These are phyloP conservation scores for Hedychridium roseum DNA, from an alignment of 2,888 invertebrate species.

Conservation along the genomic window DNA sequence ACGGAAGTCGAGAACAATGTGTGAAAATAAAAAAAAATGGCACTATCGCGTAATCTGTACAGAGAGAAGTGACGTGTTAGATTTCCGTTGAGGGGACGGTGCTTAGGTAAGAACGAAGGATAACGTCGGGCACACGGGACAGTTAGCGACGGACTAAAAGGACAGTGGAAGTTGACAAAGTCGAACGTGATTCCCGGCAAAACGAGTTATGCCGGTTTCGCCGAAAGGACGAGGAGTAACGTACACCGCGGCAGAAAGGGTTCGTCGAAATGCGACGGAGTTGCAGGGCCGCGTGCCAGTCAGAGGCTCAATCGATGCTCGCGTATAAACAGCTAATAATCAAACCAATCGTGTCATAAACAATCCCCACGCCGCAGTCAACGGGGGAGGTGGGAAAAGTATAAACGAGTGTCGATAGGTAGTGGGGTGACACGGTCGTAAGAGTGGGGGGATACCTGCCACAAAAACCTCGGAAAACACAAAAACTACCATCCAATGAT, in stretches of 20 bases:
- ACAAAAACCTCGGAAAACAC: conserved; percentile 43
- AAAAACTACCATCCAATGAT: too few species aligned
- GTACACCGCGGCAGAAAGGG: conserved; percentile 9
- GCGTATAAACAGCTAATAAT: conserved; percentile 62
- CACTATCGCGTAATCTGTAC: too few species aligned
- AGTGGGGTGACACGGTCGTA: conserved; percentile 34
- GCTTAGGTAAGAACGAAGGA: too few species aligned
- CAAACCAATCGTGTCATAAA: conserved; percentile 61
- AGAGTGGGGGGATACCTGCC: conserved; percentile 34
- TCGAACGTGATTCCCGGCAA: conserved; percentile 13
- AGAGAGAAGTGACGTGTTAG: too few species aligned
- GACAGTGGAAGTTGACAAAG: conserved; percentile 12
- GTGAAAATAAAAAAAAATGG: too few species aligned
- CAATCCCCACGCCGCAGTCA: conserved; percentile 39
- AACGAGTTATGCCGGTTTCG: conserved; percentile 31
- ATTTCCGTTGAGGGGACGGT: too few species aligned
- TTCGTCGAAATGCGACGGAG: too few species aligned
- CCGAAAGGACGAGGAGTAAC: conserved; percentile 1
- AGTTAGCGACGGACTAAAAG: conserved; percentile 26
- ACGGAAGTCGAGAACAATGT: too few species aligned
- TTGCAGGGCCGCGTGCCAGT: conserved; percentile 41
- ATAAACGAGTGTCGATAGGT: conserved; percentile 55
- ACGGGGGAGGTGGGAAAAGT: conserved; percentile 51
- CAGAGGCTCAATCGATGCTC: conserved; percentile 51
- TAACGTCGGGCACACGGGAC: conserved; percentile 9